These are phyloP conservation scores for Xylocampa areola DNA, from an alignment of 2,888 invertebrate species.

Conservation along the genomic window DNA sequence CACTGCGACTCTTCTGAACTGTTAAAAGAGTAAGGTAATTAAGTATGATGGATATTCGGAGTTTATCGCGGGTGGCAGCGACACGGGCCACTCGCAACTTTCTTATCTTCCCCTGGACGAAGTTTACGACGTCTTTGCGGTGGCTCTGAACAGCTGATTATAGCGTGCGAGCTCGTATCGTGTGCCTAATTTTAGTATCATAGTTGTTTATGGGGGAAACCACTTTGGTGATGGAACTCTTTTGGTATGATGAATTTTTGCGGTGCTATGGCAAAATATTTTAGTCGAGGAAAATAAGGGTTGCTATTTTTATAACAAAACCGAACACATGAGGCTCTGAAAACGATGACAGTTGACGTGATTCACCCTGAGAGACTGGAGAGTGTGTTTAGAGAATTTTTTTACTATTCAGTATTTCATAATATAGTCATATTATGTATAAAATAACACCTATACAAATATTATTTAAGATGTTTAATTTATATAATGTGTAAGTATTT, in stretches of 20 bases:
- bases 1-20: constrained; percentile 76
- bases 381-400: background rate
- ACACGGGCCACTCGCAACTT: constrained; percentile 77
- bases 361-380: background rate
- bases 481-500: too few species aligned
- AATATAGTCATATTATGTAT: too few species aligned
- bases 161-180: constrained; percentile 63
- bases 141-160: constrained; percentile 67
- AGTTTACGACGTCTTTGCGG: constrained; percentile 74
- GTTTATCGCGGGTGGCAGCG: constrained; percentile 82
- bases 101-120: constrained; percentile 76
- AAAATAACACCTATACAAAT: too few species aligned
- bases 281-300: background rate
- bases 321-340: background rate
- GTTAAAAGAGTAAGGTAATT: constrained; percentile 86
- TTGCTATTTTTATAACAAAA: background rate
- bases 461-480: too few species aligned
- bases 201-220: constrained; percentile 33
- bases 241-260: constrained; percentile 18
- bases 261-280: background rate
- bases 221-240: constrained; percentile 24
- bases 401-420: background rate
- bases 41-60: constrained; percentile 86
- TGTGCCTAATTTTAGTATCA: constrained; percentile 47
- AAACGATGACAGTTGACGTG: background rate